Evolutionary conservation across 1,140 invertebrate species (phyloP).

Genomic region (Battus philenor): DNA sequence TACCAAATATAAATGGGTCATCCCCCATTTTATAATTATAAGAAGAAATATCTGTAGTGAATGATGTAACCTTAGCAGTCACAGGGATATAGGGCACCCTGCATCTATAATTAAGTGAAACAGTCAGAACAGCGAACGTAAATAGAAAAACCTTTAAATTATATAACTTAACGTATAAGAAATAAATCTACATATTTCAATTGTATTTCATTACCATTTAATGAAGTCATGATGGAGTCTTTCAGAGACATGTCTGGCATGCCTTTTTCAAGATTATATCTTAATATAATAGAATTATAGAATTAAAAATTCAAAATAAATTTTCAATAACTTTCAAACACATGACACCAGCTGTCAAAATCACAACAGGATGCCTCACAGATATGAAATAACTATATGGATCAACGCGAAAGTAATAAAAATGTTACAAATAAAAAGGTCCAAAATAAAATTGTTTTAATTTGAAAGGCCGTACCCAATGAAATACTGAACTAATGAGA

Average conservation of each 20-base stretch:
- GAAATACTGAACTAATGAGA: too few relatives aligned
- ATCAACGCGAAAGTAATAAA: too few relatives aligned
- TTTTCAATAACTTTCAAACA: slow-evolving; percentile 7
- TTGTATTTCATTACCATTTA: slow-evolving; percentile 42
- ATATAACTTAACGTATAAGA: slow-evolving; percentile 47
- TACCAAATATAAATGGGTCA: slow-evolving; percentile 40
- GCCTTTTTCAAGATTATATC: neutral
- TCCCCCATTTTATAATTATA: slow-evolving; percentile 22
- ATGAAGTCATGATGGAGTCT: slow-evolving; percentile 56
- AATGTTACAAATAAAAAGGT: too few relatives aligned
- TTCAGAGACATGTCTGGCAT: slow-evolving; percentile 59
- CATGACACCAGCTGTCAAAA: slow-evolving; percentile 22
- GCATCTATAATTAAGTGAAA: slow-evolving; percentile 65
- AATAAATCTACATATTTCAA: slow-evolving; percentile 18
- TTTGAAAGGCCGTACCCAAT: too few relatives aligned
- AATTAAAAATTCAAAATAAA: slow-evolving; percentile 11
- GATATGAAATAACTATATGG: too few relatives aligned
- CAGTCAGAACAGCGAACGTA: slow-evolving; percentile 45
- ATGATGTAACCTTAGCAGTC: slow-evolving; percentile 27
- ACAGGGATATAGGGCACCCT: slow-evolving; percentile 35
- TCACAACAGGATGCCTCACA: neutral
- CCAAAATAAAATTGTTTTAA: too few relatives aligned
- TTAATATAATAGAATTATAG: slow-evolving; percentile 4
- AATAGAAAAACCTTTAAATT: slow-evolving; percentile 55
- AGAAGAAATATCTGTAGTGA: slow-evolving; percentile 15